Base-by-base conservation (phyloP, 1,140 invertebrate species). In the Bactericera cockerelli region DNA sequence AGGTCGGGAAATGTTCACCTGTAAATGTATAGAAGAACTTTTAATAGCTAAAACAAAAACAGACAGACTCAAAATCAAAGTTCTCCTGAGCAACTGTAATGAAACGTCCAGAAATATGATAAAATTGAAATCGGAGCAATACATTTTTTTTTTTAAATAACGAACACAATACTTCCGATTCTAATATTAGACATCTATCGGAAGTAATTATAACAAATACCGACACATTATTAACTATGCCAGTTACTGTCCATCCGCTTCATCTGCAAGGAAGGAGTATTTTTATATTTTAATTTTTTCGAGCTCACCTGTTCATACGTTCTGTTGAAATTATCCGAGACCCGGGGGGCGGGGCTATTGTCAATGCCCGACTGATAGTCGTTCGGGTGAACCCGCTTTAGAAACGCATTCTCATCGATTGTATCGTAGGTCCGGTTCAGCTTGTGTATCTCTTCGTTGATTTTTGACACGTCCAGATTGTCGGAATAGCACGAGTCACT, bases 241-340 rank as follows among this genome's bases (percentile, higher is more conserved):
- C n/a, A n/a, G n/a, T n/a, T n/a, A n/a, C n/a, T n/a, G n/a, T n/a
- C n/a, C n/a, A n/a, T n/a, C n/a, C n/a, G n/a, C n/a, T n/a, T n/a
- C n/a, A n/a, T n/a, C n/a, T n/a, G n/a, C n/a, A n/a, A n/a, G n/a
- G n/a, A n/a, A n/a, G n/a, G n/a, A n/a, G n/a, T n/a, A n/a, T n/a
- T n/a, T n/a, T n/a, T n/a, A n/a, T n/a, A n/a, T n/a, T n/a, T n/a
- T n/a, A n/a, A n/a, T n/a, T n/a, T n/a, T n/a, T n/a, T n/a, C n/a
- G n/a, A n/a, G n/a, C n/a, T n/a, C n/a, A n/a, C n/a, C 24, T 38
- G 58, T 42, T 63, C 60, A 11, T 26, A 55, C 13, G 61, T 64
- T 14, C 63, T 55, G 11, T 28, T 59, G 57, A 63, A 63, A 53
- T 62, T 63, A 19, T 64, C 63, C 28, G 65, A 64, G 6, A 65